Evolutionary conservation across 2,888 invertebrate species (phyloP).

Genomic region (Euphydryas editha): DNA sequence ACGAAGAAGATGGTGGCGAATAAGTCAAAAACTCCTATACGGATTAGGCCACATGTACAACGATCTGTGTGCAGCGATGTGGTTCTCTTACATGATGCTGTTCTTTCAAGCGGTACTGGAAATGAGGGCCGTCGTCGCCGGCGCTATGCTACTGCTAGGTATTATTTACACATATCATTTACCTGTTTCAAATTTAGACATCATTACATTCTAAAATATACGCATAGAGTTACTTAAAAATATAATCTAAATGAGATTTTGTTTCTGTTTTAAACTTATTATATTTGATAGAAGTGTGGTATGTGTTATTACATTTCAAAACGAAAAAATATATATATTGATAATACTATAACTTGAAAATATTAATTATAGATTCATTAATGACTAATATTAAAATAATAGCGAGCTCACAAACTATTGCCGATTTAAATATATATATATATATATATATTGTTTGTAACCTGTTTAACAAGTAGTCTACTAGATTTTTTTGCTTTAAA

Average conservation of each 20-base stretch:
- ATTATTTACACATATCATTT: constrained; percentile 35
- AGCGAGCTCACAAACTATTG: too few species aligned
- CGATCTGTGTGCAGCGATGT: constrained; percentile 97
- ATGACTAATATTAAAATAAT: too few species aligned
- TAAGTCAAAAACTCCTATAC: constrained; percentile 79
- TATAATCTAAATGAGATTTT: too few species aligned
- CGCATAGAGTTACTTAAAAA: not conserved
- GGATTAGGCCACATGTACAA: constrained; percentile 95
- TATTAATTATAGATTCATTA: too few species aligned
- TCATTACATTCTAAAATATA: not conserved
- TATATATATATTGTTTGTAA: too few species aligned
- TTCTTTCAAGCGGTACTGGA: constrained; percentile 88
- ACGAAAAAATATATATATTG: not conserved
- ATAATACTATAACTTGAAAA: too few species aligned
- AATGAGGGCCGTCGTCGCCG: constrained; percentile 83
- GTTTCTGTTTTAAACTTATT: too few species aligned
- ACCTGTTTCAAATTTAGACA: not conserved
- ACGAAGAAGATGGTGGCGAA: constrained; percentile 63
- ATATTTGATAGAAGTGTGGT: not conserved
- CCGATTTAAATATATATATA: too few species aligned
- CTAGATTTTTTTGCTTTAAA: too few species aligned
- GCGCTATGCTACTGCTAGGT: constrained; percentile 88
- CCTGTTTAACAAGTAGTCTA: too few species aligned
- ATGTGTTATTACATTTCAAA: not conserved
- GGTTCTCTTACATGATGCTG: constrained; percentile 96